Evolutionary conservation across 2,888 invertebrate genomes (phyloP).

Genomic region (Eilema sororculum): DNA sequence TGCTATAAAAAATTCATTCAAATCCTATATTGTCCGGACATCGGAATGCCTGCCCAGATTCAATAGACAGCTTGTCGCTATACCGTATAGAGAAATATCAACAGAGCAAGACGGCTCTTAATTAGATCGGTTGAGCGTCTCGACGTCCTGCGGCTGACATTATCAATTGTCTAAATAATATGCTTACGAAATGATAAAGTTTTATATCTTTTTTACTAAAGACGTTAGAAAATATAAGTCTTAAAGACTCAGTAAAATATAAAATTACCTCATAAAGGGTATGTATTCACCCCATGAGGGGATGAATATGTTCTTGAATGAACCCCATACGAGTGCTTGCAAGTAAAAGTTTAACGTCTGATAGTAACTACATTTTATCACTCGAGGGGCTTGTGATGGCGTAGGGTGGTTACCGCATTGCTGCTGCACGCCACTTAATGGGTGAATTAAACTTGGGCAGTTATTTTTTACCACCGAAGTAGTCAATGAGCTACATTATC

Average conservation of each 20-base stretch:
- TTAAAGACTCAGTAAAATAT: not conserved
- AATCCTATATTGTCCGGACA: too few species aligned
- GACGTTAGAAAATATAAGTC: not conserved
- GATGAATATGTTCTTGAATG: not conserved
- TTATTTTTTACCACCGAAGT: not conserved
- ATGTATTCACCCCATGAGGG: not conserved
- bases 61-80: conserved; percentile 2
- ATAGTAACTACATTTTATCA: conserved; percentile 7
- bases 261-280: conserved; percentile 1
- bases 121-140: not conserved
- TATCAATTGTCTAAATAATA: not conserved
- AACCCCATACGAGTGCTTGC: not conserved
- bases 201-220: not conserved
- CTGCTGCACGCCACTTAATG: not conserved
- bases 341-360: not conserved
- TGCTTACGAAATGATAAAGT: not conserved
- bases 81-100: not conserved
- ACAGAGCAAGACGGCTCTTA: not conserved
- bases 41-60: not conserved
- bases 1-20: too few species aligned
- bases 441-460: not conserved
- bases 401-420: not conserved
- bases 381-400: not conserved
- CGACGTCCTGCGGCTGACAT: not conserved
- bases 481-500: not conserved